These are phyloP conservation scores for Scyliorhinus canicula DNA, from an alignment of 2,797 vertebrate species.

Conservation along the genomic window DNA sequence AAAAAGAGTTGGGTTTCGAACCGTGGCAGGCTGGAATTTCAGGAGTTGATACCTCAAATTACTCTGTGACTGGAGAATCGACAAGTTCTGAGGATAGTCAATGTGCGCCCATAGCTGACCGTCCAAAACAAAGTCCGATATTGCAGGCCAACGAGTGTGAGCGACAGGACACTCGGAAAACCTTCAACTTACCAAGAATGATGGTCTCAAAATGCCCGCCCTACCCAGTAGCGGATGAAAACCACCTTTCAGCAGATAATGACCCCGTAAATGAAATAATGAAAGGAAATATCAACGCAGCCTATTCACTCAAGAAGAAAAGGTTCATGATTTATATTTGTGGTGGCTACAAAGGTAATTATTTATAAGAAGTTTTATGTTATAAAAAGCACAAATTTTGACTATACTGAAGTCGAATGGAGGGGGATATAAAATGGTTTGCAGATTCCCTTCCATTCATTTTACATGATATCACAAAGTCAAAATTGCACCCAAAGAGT, in stretches of 20 bases:
- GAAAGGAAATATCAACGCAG: slow-evolving; percentile 40
- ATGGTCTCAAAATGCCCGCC: neutral
- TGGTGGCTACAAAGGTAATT: slow-evolving; percentile 59
- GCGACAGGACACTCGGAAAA: neutral
- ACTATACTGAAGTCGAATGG: neutral
- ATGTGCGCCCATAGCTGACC: neutral
- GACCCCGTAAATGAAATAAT: slow-evolving; percentile 38
- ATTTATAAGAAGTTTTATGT: neutral
- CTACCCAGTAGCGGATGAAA: slow-evolving; percentile 24
- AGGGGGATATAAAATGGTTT: neutral
- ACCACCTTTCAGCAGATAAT: neutral
- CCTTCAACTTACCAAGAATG: no score
- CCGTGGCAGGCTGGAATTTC: neutral
- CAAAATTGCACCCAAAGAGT: neutral
- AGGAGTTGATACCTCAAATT: neutral
- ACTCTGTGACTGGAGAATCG: neutral
- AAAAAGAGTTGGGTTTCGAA: neutral
- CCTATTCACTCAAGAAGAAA: slow-evolving; percentile 45
- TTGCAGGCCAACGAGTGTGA: no score
- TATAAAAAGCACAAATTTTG: neutral
- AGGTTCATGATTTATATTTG: slow-evolving; percentile 59
- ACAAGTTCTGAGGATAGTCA: neutral
- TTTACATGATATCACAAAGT: neutral
- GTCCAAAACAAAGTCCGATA: neutral
- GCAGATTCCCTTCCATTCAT: neutral